Evolutionary conservation across 2,888 invertebrate genomes (phyloP), one percentile per base, ranked within the genome.

Genomic region (Scaeva pyrastri): DNA sequence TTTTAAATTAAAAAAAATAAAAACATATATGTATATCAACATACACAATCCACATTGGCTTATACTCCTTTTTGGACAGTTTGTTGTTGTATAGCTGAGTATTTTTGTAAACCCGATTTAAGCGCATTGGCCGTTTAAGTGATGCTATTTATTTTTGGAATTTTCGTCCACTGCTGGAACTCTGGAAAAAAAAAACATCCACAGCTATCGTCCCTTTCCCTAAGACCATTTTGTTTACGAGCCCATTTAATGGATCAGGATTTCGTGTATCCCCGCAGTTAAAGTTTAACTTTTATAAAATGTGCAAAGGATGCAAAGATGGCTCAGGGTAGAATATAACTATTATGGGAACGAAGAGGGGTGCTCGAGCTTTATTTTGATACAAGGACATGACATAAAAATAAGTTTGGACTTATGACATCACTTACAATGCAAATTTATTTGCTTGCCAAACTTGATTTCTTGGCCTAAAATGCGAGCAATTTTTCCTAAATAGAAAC

Each of bases 81-180:
- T 43, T 50, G n/a, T 14, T 11, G 8, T 56, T 14, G 39, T 45
- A 36, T 19, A 39, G 19, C 41, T 64, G 45, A 14, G 36, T 10
- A 50, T 31, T 55, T 55, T 79, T 66, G 50, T 80, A 66, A 71
- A 84, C 45, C 76, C 76, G 62, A 70, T 76, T 84, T 85, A 81
- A 82, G 76, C 71, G 72, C 56, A 56, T 56, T 82, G 64, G 23
- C 48, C 72, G 72, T 43, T 85, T 60, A 81, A 85, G 70, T 73
- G 72, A 23, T 77, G 62, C 68, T 81, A 73, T 81, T 86, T 81
- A 77, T 81, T 86, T 85, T 77, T 70, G 56, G 68, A 50, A 56
- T 80, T 80, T 55, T 71, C 21, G 16, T 31, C 2, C 19, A 19
- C 23, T 45, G 16, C 2, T 19, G 43, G 55, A 3, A 52, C 12